Evolutionary conservation across 1,140 invertebrate species (phyloP).

Genomic region (Caerostris darwini): DNA sequence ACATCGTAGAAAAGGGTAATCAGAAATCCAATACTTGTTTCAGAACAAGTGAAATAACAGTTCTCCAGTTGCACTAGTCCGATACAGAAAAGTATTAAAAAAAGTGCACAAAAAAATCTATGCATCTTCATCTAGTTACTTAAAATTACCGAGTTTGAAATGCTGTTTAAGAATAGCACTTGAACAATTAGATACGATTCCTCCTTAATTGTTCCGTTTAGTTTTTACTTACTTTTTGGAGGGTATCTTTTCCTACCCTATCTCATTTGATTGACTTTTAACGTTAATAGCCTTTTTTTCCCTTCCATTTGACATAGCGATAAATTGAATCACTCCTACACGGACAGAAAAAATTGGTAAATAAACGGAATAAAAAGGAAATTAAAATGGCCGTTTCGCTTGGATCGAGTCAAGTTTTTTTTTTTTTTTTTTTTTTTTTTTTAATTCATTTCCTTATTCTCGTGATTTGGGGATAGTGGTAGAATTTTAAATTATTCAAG

Average conservation of each 20-base stretch:
- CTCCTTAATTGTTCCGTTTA: slow-evolving; percentile 6
- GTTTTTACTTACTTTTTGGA: slow-evolving; percentile 24
- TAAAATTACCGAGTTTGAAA: slow-evolving; percentile 17
- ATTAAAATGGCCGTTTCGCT: slow-evolving; percentile 23
- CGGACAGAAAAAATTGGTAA: slow-evolving; percentile 26
- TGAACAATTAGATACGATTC: slow-evolving; percentile 30
- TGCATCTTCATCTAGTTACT: slow-evolving; percentile 3
- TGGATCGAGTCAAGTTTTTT: not conserved
- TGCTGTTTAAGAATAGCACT: slow-evolving; percentile 34
- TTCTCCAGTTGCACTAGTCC: not conserved
- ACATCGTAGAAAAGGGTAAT: too few species aligned
- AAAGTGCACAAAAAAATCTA: not conserved
- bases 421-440: not conserved
- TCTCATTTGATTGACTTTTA: slow-evolving; percentile 33
- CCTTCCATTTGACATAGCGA: slow-evolving; percentile 48
- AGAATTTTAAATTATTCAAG: not conserved
- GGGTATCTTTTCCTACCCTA: not conserved
- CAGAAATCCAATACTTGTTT: too few species aligned
- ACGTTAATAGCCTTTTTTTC: slow-evolving; percentile 51
- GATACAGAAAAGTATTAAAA: not conserved
- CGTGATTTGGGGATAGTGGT: not conserved
- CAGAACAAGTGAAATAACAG: too few species aligned
- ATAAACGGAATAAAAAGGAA: slow-evolving; percentile 20
- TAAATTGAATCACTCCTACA: slow-evolving; percentile 33
- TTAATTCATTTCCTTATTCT: not conserved